A percentile compares a stretch with the other conserved stretches of the same genome.
Evolutionary conservation across 2,113 vertebrate species (phyloP).

Genomic region (Corythornis cristatus): DNA sequence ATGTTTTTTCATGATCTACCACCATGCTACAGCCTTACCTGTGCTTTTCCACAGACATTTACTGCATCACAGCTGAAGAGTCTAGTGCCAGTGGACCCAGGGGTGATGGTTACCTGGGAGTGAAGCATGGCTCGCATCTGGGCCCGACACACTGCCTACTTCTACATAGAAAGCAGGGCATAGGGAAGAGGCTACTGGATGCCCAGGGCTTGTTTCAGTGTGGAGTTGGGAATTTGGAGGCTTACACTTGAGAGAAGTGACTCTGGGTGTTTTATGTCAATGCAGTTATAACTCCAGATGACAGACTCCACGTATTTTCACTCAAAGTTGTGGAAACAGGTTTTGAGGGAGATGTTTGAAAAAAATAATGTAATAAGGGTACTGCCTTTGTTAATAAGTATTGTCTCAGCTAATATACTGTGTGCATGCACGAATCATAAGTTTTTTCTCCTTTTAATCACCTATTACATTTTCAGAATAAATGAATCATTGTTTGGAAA

Average conservation of each 20-base stretch:
- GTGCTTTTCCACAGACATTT: neutral
- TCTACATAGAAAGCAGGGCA: neutral
- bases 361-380: neutral
- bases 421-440: neutral
- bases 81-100: too few species aligned
- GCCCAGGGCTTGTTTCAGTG: neutral
- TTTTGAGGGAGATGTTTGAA: neutral
- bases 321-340: neutral
- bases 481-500: neutral
- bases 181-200: neutral
- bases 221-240: neutral
- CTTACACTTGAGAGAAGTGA: neutral
- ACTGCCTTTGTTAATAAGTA: neutral
- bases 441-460: neutral
- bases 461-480: neutral
- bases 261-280: neutral
- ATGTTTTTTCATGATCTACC: neutral
- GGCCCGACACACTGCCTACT: rapidly evolving
- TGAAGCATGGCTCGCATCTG: neutral
- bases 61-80: neutral
- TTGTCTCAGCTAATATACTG: neutral
- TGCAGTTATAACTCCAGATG: neutral
- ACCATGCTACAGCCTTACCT: neutral
- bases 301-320: neutral
- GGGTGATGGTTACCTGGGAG: neutral